A percentile compares a stretch with the other conserved stretches of the same genome.
phyloP scores from a whole-genome alignment of 30 jellyfish, hydroid and myxozoan genomes.

The Hydra vulgaris region DNA sequence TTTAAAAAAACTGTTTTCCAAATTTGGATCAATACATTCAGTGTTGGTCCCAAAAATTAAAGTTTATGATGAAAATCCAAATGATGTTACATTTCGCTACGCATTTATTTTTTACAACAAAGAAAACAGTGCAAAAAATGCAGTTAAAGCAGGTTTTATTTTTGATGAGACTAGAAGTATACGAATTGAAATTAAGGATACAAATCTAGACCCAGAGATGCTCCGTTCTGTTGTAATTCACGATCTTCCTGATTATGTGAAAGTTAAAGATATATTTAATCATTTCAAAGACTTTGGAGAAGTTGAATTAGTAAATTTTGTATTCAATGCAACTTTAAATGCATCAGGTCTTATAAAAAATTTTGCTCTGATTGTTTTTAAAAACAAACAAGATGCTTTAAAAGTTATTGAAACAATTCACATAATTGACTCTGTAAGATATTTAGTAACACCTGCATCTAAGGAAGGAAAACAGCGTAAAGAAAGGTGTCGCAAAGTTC shows the following conservation, averaged over 20 bases:
- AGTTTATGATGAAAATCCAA: not conserved
- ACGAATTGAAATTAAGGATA: not conserved
- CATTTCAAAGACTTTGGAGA: conserved; percentile 4
- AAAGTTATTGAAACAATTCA: not conserved
- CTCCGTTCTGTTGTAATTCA: not conserved
- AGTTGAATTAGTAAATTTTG: not conserved
- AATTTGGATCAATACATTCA: not conserved
- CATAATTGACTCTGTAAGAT: not conserved
- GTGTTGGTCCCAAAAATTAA: not conserved
- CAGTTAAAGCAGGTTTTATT: not conserved
- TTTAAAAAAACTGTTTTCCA: conserved; percentile 4
- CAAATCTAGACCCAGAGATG: not conserved
- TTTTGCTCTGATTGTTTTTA: conserved; percentile 1
- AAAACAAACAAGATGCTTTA: not conserved
- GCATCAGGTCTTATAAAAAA: not conserved
- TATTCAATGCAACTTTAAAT: not conserved
- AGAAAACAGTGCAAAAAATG: not conserved
- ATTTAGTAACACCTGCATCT: not conserved
- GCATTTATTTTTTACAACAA: not conserved
- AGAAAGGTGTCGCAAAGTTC: not conserved
- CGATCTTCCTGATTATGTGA: conserved; percentile 6
- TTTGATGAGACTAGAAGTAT: not conserved
- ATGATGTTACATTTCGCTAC: not conserved
- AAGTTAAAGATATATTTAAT: not conserved
- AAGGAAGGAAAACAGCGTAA: not conserved